Evolutionary conservation across 2,797 vertebrate species (phyloP), one percentile per base, ranked within the genome.

Genomic region (Anguilla megastoma): DNA sequence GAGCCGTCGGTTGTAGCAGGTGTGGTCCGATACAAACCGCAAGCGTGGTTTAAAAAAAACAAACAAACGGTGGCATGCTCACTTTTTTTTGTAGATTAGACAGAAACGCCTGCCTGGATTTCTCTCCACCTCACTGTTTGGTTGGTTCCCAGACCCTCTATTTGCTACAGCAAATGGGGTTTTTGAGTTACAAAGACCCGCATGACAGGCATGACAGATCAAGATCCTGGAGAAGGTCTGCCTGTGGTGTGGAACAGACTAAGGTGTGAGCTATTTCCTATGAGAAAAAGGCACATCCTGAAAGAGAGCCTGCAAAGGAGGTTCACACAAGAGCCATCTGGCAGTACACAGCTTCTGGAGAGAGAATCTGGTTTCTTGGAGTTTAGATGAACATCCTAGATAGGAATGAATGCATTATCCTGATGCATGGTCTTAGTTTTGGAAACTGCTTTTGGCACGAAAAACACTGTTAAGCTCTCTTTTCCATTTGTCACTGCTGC

Each of bases 381-480:
- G 76, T 80, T 48, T 74, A 30, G 76, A 48, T 45, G 76, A 48
- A 45, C 76, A 45, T 80, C 76, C 76, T 48, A 41, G 41, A 80
- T 48, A 80, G 18, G 36, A 80, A 48, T 48, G 76, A 80, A 30
- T 48, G 14, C 21, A 80, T 48, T 80, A 76, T 76, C 74, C 74
- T 14, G 30, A 76, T 36, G 33, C 74, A 76, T 33, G 30, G 3
- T 18, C 33, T 76, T 30, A 33, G 33, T 76, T 76, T 76, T 76
- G 74, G 74, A 76, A 74, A 74, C 69, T 1, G 69, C 9, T 36
- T 74, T 18, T 74, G 69, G 74, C 74, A 76, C 36, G 12, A 76
- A 41, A 76, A 2, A 36, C 14, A 41, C 74, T 3, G 7, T 76
- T 36, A 3, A 1, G 12, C 33, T 76, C 16, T 12, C 16, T 74